Conservation (phyloP, 2,113 vertebrate genomes). For the Machaerirhynchus nigripectus region DNA sequence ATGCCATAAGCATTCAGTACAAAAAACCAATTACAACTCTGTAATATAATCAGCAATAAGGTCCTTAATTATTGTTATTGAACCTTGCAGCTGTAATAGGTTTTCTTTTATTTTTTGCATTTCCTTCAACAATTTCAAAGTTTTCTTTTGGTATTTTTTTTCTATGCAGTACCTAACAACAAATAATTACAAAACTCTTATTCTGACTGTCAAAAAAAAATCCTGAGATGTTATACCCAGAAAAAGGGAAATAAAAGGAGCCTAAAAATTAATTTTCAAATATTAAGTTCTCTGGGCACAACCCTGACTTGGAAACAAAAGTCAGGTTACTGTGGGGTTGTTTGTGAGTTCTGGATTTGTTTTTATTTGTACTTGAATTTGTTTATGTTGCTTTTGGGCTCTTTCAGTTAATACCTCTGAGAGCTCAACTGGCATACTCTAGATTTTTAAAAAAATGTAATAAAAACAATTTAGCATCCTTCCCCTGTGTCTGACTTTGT, state of each 20-base stretch:
- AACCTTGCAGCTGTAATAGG: background rate
- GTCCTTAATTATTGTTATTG: slow-evolving; percentile 29
- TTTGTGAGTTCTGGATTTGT: background rate
- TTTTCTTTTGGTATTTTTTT: background rate
- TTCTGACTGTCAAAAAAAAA: background rate
- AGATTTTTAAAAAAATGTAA: slow-evolving; percentile 41
- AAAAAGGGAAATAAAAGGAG: background rate
- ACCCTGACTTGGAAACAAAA: background rate
- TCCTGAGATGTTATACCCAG: background rate
- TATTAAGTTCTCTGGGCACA: background rate
- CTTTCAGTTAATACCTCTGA: background rate
- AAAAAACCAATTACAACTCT: background rate
- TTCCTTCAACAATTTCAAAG: background rate
- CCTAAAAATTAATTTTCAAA: background rate
- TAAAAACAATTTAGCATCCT: slow-evolving; percentile 35
- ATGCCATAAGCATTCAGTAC: background rate
- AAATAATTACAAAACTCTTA: background rate
- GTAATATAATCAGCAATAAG: slow-evolving; percentile 4
- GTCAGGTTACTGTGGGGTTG: background rate
- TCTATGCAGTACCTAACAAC: background rate
- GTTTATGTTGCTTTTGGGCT: slow-evolving; percentile 17
- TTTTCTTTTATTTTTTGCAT: slow-evolving; percentile 13
- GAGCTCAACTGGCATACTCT: slow-evolving; percentile 20
- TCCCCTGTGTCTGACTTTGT: background rate
- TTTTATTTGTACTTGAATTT: slow-evolving; percentile 42